These are phyloP conservation scores for Drosophila hamatofila DNA, from an alignment of 2,888 invertebrate genomes.

Conservation along the genomic window DNA sequence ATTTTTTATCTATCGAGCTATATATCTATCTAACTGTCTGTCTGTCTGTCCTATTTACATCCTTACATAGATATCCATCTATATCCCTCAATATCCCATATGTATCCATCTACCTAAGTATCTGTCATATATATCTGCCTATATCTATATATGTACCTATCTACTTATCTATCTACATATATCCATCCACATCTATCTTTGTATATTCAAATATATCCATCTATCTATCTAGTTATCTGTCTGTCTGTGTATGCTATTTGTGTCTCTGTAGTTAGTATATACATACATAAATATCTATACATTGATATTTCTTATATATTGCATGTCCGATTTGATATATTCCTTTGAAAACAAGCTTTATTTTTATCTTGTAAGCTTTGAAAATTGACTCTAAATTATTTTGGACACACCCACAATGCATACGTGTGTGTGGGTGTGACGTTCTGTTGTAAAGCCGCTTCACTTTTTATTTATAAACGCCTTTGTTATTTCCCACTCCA, in stretches of 20 bases:
- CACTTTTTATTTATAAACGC: conserved; percentile 1
- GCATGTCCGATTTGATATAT: conserved; percentile 22
- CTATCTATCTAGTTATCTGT: not conserved
- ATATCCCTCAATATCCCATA: too few relatives aligned
- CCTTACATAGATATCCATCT: too few relatives aligned
- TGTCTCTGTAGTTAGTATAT: too few relatives aligned
- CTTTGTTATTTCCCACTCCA: not conserved
- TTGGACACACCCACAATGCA: conserved; percentile 2
- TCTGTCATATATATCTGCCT: too few relatives aligned
- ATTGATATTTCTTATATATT: conserved; percentile 7
- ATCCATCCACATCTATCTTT: too few relatives aligned
- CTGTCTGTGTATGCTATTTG: not conserved
- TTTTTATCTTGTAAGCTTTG: too few relatives aligned
- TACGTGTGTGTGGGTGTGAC: not conserved
- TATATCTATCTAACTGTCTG: not conserved
- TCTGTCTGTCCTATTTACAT: too few relatives aligned
- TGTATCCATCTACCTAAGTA: too few relatives aligned
- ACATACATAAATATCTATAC: too few relatives aligned
- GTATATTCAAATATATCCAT: too few relatives aligned
- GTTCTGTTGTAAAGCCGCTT: not conserved
- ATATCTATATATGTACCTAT: not conserved
- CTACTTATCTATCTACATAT: not conserved
- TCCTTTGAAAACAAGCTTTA: too few relatives aligned
- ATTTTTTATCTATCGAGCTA: not conserved
- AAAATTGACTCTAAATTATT: not conserved